A percentile compares a stretch with the other conserved stretches of the same genome.
Conservation (phyloP, 2,797 vertebrate species). For the Xenopus petersii region DNA sequence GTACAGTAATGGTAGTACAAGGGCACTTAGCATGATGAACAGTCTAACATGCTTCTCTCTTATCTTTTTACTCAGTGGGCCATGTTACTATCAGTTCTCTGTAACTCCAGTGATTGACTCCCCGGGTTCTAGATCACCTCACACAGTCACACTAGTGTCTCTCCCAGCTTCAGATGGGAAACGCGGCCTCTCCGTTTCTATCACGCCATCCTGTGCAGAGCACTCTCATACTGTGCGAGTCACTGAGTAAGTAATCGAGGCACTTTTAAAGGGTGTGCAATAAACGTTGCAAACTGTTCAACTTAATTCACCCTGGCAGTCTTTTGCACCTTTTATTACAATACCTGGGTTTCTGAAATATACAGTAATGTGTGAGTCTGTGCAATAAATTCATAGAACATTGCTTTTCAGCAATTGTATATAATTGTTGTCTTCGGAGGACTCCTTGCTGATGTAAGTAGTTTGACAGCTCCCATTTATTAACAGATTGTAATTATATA, state of each 20-base stretch:
- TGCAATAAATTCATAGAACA: too few species aligned
- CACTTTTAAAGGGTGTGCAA: neutral
- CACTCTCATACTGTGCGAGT: constrained; percentile 83
- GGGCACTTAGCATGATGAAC: too few species aligned
- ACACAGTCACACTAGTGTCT: constrained; percentile 93
- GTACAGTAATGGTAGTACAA: too few species aligned
- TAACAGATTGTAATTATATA: too few species aligned
- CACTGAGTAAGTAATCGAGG: constrained; percentile 78
- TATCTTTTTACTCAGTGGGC: constrained; percentile 68
- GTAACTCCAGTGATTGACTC: constrained; percentile 86
- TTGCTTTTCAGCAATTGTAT: too few species aligned
- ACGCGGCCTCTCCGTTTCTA: constrained; percentile 87
- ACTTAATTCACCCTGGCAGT: too few species aligned
- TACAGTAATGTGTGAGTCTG: too few species aligned
- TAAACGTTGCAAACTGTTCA: neutral
- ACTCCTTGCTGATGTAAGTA: too few species aligned
- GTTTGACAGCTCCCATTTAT: too few species aligned
- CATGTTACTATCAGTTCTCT: constrained; percentile 92
- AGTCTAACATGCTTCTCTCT: neutral
- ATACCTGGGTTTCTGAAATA: too few species aligned
- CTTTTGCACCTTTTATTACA: too few species aligned
- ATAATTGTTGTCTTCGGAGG: too few species aligned
- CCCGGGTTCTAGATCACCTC: constrained; percentile 83
- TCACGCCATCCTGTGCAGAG: constrained; percentile 80
- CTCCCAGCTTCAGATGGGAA: constrained; percentile 88